Conservation (phyloP, 2,113 vertebrate genomes). For the Gallinago undulata region DNA sequence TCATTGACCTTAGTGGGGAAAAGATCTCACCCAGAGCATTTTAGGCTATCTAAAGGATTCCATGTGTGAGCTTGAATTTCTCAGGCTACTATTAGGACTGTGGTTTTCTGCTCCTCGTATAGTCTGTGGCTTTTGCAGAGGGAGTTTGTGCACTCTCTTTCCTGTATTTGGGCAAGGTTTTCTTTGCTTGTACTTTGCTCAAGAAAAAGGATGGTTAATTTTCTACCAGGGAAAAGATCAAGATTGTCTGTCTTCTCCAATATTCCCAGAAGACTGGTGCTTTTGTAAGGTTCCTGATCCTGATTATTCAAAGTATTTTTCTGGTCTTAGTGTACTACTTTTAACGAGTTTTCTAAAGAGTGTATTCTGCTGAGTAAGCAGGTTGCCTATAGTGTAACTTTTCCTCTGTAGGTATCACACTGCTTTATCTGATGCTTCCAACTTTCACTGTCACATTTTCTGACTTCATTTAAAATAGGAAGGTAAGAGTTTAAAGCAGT, state of each 20-base stretch:
- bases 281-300: slow-evolving; percentile 18
- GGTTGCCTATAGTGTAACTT: not conserved
- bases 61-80: not conserved
- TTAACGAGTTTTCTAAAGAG: not conserved
- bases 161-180: not conserved
- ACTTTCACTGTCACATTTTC: not conserved
- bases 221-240: not conserved
- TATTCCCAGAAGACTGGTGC: not conserved
- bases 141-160: not conserved
- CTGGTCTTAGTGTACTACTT: slow-evolving; percentile 16
- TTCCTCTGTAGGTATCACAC: not conserved
- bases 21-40: not conserved
- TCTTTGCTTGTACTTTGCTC: not conserved
- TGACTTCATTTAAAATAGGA: not conserved
- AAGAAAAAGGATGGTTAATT: not conserved
- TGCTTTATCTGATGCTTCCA: not conserved
- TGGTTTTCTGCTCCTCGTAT: not conserved
- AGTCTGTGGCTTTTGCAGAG: not conserved
- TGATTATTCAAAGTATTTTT: slow-evolving; percentile 1
- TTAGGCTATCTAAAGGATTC: not conserved
- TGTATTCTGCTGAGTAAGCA: slow-evolving; percentile 8
- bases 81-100: not conserved
- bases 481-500: not conserved
- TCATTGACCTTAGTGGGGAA: not conserved
- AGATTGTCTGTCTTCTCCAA: not conserved